Evolutionary conservation across 2,888 invertebrate species (phyloP), one percentile per base, ranked within the genome.

Genomic region (Tenthredo livida): DNA sequence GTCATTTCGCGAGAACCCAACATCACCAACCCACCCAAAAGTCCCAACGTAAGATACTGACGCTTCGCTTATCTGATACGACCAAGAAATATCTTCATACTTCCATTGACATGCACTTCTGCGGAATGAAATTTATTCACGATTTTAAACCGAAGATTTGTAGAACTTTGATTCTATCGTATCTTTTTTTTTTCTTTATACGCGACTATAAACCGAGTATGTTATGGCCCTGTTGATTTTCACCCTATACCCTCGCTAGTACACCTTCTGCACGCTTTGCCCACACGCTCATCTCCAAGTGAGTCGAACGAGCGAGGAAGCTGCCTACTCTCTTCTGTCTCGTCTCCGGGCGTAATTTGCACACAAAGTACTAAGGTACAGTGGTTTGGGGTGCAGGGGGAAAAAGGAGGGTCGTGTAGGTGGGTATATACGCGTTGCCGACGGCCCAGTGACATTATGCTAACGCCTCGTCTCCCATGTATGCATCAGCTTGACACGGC

Each of bases 261-360:
- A 58, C 58, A 61, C 37, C 58, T 54, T 78, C 50, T 37, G 37
- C 58, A 78, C 47, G 50, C 77, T 47, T 54, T 54, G 47, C 21
- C 21, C 43, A 29, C 77, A 33, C 50, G 77, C 77, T 50, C 61
- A 80, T 40, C 80, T 61, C 58, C 73, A 47, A 58, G 61, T 40
- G 61, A 61, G 80, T 33, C 75, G 15, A 78, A 78, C 58, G 61
- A 67, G 29, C 65, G 33, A 65, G 67, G 82, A 43, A 83, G 29
- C 84, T 85, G 85, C 84, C 86, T 84, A 86, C 88, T 89, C 88
- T 87, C 87, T 88, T 88, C 88, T 88, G 89, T 88, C 90, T 91
- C 90, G 89, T 91, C 89, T 89, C 89, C 88, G 87, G 87, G 90
- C 90, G 91, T 91, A 92, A 92, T 92, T 92, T 92, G 92, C 92